Base-by-base conservation (phyloP, 2,797 vertebrate species). In the Ctenochaetus hawaiiensis region DNA sequence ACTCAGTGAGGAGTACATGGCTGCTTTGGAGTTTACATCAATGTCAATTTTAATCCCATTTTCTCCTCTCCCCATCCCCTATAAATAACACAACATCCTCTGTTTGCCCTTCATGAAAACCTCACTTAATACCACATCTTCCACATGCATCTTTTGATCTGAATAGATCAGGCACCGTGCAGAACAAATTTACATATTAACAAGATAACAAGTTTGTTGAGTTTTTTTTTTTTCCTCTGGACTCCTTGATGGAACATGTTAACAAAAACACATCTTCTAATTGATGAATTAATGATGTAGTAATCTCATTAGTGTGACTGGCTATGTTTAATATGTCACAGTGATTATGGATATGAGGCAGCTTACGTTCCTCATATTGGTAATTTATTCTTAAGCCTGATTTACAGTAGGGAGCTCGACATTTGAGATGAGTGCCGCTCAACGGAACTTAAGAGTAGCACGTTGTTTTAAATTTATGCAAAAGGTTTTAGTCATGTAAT, bases 221-320 rank as follows among this genome's bases (percentile, higher is more conserved):
- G 26, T 2, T 30, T 30, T 26, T 26, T 26, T 26, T 26, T 30
- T 30, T 30, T 30, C 47, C 63, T 45, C 34, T 30, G 14, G 11
- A 22, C 22, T 22, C 1, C 14, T 17, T 54, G 3, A 66, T 47
- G 76, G 78, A 20, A 57, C 6, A 6, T 64, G 61, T 51, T 60
- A 51, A 72, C 30, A 61, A 71, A 81, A 47, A 63, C 52, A 60
- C 14, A 12, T 72, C 63, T 62, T 67, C 34, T 48, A 81, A 84
- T 79, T 74, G 72, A 64, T 51, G 23, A 66, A 73, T 75, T 8
- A 49, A 80, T 88, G 53, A 74, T 84, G 65, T 62, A 64, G 76
- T 78, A 53, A 82, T 82, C 79, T 64, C 49, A 74, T 76, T 74
- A 78, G 52, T 47, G 58, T 13, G 22, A 54, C 67, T 54, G 53